These are phyloP conservation scores for Hippolais icterina DNA, from an alignment of 2,113 vertebrate species.

Conservation along the genomic window DNA sequence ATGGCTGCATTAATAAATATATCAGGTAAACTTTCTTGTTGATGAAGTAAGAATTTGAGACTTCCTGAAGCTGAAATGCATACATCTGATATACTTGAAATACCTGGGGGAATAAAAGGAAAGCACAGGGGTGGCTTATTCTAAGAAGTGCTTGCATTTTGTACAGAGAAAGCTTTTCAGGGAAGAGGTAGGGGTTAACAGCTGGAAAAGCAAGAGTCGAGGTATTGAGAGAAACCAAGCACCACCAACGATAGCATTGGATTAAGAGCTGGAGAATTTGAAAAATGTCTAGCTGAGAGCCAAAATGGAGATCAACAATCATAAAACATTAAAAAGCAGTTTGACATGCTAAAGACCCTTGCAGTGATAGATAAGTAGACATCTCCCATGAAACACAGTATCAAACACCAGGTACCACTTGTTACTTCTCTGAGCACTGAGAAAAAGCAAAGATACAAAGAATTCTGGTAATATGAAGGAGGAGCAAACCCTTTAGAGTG, in stretches of 20 bases:
- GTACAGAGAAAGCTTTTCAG: background rate
- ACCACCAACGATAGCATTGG: background rate
- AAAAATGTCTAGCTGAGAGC: slow-evolving; percentile 51
- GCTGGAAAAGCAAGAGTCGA: background rate
- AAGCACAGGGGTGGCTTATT: background rate
- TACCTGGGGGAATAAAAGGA: background rate
- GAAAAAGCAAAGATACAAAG: background rate
- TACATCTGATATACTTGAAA: background rate
- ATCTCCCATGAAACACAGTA: background rate
- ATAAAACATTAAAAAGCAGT: slow-evolving; percentile 38
- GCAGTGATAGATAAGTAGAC: slow-evolving; percentile 13
- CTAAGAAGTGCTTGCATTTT: background rate
- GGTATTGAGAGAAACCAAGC: slow-evolving; percentile 17
- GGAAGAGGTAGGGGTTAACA: background rate
- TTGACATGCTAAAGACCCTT: slow-evolving; percentile 30
- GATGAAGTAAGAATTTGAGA: background rate
- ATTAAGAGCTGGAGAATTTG: slow-evolving; percentile 50
- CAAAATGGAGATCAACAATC: slow-evolving; percentile 34
- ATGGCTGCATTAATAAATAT: background rate
- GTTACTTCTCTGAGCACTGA: background rate
- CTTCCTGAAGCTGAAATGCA: background rate
- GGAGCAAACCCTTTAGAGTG: background rate
- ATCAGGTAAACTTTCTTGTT: background rate
- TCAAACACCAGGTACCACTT: slow-evolving; percentile 55
- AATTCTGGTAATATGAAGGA: slow-evolving; percentile 14